These are phyloP conservation scores for Spilosoma lubricipeda DNA, from an alignment of 2,888 invertebrate species.

Conservation along the genomic window DNA sequence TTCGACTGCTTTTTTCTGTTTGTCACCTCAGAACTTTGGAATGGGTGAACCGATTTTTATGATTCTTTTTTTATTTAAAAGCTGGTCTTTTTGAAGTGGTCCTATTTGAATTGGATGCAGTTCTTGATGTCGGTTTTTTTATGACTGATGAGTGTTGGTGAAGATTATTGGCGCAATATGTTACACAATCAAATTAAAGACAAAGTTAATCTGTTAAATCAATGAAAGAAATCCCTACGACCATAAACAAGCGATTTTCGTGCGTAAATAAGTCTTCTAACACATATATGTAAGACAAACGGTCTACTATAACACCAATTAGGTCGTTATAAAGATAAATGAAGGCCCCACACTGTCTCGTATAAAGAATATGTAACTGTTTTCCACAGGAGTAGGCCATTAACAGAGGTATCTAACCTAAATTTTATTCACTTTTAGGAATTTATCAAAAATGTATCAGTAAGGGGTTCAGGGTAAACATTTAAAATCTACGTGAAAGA, in stretches of 20 bases:
- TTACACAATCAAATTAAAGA: too few species aligned
- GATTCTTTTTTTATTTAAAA: too few species aligned
- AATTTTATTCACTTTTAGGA: not conserved
- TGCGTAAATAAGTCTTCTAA: not conserved
- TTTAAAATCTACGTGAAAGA: not conserved
- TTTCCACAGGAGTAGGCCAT: not conserved
- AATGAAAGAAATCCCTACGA: not conserved
- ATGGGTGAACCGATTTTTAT: too few species aligned
- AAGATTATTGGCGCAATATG: too few species aligned
- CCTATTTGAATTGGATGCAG: too few species aligned
- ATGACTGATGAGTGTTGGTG: too few species aligned
- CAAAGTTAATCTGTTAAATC: not conserved
- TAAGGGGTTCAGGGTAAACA: too few species aligned
- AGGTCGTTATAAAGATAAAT: slow-evolving; percentile 3
- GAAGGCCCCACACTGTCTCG: not conserved
- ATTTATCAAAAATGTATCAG: too few species aligned
- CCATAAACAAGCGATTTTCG: slow-evolving; percentile 1
- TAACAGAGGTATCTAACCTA: not conserved
- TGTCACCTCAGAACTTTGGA: too few species aligned
- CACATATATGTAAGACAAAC: not conserved
- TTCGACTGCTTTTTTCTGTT: too few species aligned
- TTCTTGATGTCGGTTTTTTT: too few species aligned
- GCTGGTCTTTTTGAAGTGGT: too few species aligned
- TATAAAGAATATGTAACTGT: slow-evolving; percentile 1
- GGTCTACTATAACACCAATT: not conserved